A percentile compares a stretch with the other conserved stretches of the same genome.
Evolutionary conservation across 2,113 vertebrate species (phyloP).

Genomic region (Polypterus senegalus): DNA sequence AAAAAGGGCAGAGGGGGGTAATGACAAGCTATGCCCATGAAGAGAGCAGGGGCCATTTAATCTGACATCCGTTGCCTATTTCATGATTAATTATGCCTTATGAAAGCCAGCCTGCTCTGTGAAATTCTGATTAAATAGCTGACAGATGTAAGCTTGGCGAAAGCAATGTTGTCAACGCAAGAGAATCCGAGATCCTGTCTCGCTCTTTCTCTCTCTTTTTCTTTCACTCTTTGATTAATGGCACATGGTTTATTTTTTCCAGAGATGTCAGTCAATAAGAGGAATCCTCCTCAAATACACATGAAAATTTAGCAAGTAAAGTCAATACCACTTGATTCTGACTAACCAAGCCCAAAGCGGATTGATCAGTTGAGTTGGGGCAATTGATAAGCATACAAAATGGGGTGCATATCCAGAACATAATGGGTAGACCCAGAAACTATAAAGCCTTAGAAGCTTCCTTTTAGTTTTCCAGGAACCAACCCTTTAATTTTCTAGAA

Average conservation of each 20-base stretch:
- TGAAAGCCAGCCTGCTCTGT: conserved; percentile 20
- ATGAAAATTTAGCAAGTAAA: too few species aligned
- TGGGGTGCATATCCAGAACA: too few species aligned
- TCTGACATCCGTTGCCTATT: conserved; percentile 16
- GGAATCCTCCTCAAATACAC: too few species aligned
- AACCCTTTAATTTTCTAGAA: too few species aligned
- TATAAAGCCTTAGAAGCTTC: too few species aligned
- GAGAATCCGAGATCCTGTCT: background rate
- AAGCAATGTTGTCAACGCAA: conserved; percentile 3
- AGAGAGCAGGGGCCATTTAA: background rate
- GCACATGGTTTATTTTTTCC: conserved; percentile 3
- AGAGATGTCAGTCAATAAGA: too few species aligned
- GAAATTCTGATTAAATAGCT: conserved; percentile 22
- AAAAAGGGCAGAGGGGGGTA: background rate
- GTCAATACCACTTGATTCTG: too few species aligned
- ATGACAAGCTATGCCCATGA: background rate
- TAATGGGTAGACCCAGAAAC: too few species aligned
- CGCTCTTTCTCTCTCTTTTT: conserved; percentile 2
- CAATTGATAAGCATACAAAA: too few species aligned
- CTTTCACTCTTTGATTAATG: background rate
- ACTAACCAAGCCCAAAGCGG: too few species aligned
- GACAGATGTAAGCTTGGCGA: conserved; percentile 12
- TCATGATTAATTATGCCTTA: conserved; percentile 23
- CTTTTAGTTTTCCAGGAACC: too few species aligned
- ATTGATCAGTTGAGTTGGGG: too few species aligned